Conservation (phyloP, 2,888 invertebrate species). For the Suillia variegata region DNA sequence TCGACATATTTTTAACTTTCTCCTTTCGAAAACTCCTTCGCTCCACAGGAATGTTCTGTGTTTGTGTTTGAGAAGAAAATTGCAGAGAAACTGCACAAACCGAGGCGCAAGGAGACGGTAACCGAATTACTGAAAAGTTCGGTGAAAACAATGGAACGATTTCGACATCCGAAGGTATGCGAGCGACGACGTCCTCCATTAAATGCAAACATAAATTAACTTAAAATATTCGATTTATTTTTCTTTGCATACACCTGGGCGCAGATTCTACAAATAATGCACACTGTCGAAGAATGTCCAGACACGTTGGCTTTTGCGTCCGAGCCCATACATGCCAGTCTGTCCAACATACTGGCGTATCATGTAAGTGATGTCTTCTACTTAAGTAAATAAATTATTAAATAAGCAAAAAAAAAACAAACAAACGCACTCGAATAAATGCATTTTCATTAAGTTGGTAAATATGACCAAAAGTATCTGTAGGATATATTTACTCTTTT, state of each 20-base stretch:
- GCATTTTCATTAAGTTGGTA: no score
- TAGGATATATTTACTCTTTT: no score
- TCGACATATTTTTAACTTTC: no score
- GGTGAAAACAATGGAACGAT: conserved; percentile 78
- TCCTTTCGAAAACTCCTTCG: conserved; percentile 22
- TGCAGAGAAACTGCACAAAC: conserved; percentile 91
- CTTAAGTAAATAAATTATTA: no score
- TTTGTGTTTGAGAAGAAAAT: conserved; percentile 92
- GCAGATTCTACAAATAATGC: conserved; percentile 69
- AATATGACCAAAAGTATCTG: no score
- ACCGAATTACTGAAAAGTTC: conserved; percentile 84
- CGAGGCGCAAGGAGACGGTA: conserved; percentile 89
- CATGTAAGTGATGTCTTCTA: conserved; percentile 72
- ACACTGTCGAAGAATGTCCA: conserved; percentile 79
- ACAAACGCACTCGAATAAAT: no score
- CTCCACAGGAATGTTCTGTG: conserved; percentile 85
- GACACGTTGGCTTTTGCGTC: conserved; percentile 94
- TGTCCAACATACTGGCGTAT: conserved; percentile 86
- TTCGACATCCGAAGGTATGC: conserved; percentile 79
- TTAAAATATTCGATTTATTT: conserved; percentile 11
- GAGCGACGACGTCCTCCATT: not conserved
- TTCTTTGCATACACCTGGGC: conserved; percentile 7
- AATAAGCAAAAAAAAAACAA: no score
- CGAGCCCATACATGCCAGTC: conserved; percentile 86
- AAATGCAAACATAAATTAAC: no score